Base-by-base conservation (phyloP, 2,797 vertebrate species). In the Enteromius anoplus region DNA sequence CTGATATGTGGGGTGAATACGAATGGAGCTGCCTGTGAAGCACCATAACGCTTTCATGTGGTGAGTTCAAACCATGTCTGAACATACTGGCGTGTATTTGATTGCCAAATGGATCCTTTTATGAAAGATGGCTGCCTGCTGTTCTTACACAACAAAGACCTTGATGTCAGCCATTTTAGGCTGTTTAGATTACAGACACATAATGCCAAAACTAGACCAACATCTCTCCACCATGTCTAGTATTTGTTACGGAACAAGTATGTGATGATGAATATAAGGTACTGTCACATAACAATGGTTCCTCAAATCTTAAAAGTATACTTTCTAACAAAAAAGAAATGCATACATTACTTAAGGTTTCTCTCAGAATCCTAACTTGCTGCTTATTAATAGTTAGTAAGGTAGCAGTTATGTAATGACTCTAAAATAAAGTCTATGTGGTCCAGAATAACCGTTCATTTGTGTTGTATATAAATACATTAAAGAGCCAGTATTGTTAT, bases 21-120 rank as follows among this genome's bases (percentile, higher is more conserved):
- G 87, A 89, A 87, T 86, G 87, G 86, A 26, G 34, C 65, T 42
- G 80, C 55, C 42, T 64, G 69, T 51, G 55, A 81, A 55, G 14
- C 29, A 34, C 68, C 51, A 32, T 19, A 60, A 47, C 0, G 2
- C 79, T 79, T 68, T 79, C 29, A 70, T 80, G 49, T 70, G 49
- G 45, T 40, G 78, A 58, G 65, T 70, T 70, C 32, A 55, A 21
- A 55, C 49, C 47, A 69, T 40, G 65, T 69, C 32, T 80, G 78
- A 80, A 45, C 78, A 80, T 45, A 58, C 29, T 37, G 37, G 65
- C 6, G 53, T 81, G 55, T 72, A 49, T 81, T 81, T 64, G 40
- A 73, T 64, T 81, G 7, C 26, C 42, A 64, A 73, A 81, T 73
- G 21, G 42, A 73, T 73, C 42, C 40, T 64, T 81, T 73, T 73